Evolutionary conservation across 1,140 invertebrate genomes (phyloP).

Genomic region (Matsumurasca onukii): DNA sequence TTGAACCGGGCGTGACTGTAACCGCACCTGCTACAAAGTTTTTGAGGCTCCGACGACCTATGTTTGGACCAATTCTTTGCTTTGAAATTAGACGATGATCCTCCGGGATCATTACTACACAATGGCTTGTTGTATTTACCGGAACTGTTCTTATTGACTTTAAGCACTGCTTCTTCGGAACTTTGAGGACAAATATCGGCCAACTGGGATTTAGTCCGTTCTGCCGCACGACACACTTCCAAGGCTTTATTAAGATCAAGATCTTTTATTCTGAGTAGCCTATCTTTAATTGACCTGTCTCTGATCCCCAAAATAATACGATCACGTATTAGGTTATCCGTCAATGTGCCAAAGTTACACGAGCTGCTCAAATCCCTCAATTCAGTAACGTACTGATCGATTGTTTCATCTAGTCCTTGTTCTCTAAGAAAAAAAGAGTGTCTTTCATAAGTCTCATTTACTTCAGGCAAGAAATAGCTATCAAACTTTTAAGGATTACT

Average conservation of each 20-base stretch:
- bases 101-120: too few species aligned
- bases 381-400: background rate
- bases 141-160: background rate
- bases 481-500: background rate
- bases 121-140: background rate
- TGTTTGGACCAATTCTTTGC: too few species aligned
- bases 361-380: background rate
- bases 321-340: background rate
- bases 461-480: background rate
- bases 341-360: background rate
- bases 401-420: background rate
- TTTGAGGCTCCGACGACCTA: background rate
- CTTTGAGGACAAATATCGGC: background rate
- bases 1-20: background rate
- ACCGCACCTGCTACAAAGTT: too few species aligned
- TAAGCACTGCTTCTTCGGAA: background rate
- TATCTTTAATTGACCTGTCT: too few species aligned
- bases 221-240: background rate
- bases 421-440: conserved; percentile 1
- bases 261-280: background rate
- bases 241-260: too few species aligned
- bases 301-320: background rate
- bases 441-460: background rate
- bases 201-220: background rate
- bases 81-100: too few species aligned